phyloP scores from a whole-genome alignment of 2,888 invertebrate genomes.

The Melanotus villosus region DNA sequence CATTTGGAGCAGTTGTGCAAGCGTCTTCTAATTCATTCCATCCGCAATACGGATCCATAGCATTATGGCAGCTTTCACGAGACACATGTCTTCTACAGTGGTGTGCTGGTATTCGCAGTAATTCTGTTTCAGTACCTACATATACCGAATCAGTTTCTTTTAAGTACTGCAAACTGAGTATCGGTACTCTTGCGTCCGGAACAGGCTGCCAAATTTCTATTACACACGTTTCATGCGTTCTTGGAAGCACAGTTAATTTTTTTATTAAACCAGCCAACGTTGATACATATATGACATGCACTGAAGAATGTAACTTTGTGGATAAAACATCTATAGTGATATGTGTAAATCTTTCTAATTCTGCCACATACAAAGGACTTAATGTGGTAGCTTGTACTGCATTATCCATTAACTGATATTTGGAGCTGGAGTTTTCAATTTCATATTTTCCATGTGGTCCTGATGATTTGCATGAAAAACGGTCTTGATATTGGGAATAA shows the following conservation, averaged over 20 bases:
- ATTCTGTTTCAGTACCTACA: constrained; percentile 78
- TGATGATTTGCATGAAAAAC: constrained; percentile 74
- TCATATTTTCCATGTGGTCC: constrained; percentile 62
- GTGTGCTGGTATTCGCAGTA: constrained; percentile 82
- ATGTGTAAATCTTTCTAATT: constrained; percentile 81
- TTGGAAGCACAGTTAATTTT: constrained; percentile 84
- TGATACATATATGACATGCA: constrained; percentile 87
- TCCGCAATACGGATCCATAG: constrained; percentile 95
- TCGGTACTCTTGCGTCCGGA: constrained; percentile 71
- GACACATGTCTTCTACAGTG: constrained; percentile 84
- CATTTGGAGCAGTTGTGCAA: constrained; percentile 81
- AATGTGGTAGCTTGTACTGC: constrained; percentile 83
- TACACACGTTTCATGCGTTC: constrained; percentile 81
- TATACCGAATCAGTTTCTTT: constrained; percentile 88
- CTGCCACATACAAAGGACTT: constrained; percentile 79
- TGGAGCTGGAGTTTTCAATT: constrained; percentile 76
- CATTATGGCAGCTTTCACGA: constrained; percentile 81
- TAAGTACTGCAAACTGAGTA: constrained; percentile 82
- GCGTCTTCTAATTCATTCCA: constrained; percentile 86
- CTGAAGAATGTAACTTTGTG: constrained; percentile 78
- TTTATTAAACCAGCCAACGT: constrained; percentile 82
- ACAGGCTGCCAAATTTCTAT: constrained; percentile 88
- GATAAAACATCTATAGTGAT: constrained; percentile 87
- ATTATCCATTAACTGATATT: constrained; percentile 90
- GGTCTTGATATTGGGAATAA: constrained; percentile 71